Evolutionary conservation across 2,113 vertebrate genomes (phyloP), one percentile per base, ranked within the genome.

Genomic region (Labeo rohita): DNA sequence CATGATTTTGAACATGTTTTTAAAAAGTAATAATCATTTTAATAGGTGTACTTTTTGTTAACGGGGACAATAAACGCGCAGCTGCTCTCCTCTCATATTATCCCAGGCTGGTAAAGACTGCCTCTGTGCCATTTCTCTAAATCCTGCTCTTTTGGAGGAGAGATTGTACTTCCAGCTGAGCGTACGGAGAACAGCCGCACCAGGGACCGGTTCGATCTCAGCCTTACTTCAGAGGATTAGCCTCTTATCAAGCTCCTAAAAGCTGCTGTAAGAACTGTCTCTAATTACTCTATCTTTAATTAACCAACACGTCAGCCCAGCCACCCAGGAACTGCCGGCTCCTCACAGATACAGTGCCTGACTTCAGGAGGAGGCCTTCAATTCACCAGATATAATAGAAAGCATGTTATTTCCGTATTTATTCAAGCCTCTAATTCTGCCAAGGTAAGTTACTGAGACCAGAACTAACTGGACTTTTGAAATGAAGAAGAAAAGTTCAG

Each of bases 241-340:
- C 93, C 93, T 94, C 94, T 95, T 94, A 95, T 95, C 95, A 90
- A 91, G 87, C 45, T 88, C 85, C 88, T 89, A 88, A 94, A 94
- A 91, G 92, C 93, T 91, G 90, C 89, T 89, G 92, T 95, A 92
- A 94, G 93, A 92, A 94, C 91, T 91, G 81, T 90, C 92, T 92
- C 93, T 94, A 94, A 95, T 95, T 95, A 95, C 91, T 93, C 93
- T 92, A 94, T 93, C 93, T 94, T 95, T 95, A 94, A 95, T 95
- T 95, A 95, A 94, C 92, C 91, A 93, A 92, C 90, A 89, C 91
- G 91, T 89, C 87, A 82, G 87, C 87, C 92, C 92, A 91, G 92
- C 91, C 93, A 94, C 93, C 91, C 94, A 94, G 63, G 75, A 84
- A 75, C 76, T 43, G 75, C 59, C 74, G 79, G 83, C 63, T 77